Base-by-base conservation (phyloP, 1,140 invertebrate genomes). In the Drosophila parabipectinata region DNA sequence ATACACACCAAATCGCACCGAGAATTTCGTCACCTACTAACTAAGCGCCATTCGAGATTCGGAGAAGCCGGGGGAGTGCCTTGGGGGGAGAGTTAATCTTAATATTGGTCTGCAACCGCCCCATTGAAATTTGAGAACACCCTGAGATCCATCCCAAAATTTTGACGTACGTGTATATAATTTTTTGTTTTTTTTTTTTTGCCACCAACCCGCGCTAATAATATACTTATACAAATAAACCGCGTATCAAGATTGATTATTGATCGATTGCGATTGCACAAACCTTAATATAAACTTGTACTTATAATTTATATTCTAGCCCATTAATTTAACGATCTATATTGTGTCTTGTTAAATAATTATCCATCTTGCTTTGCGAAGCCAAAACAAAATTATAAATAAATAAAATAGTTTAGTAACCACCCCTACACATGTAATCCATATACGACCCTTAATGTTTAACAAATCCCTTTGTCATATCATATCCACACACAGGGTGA, bases 151-250 rank as follows among this genome's bases (percentile, higher is more conserved):
- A 61, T 64, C 54, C 62, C 62, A 87, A 64, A 73, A 77, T 83
- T 87, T 87, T 90, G 88, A 90, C 88, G 88, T 90, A 67, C 84
- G 88, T 90, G 89, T 90, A 90, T 90, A 90, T 90, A 90, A 90
- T 90, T 90, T 90, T 90, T 90, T 79, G 61, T 78, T 26, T 64
- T 61, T n/a, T n/a, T 69, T 69, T 51, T 55, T 50, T 66, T 44
- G 24, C 67, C 44, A 34, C 37, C 47, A 56, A 24, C 58, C 37
- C 48, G 71, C 72, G 57, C 50, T 69, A 53, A 71, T 54, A 77
- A 77, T 68, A 79, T 79, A 73, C 60, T 79, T 69, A 69, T 77
- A 77, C 56, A 80, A 68, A 61, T 54, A 39, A 58, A 55, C 56
- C 52, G 67, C 64, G 64, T 55, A 48, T 68, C 41, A 47, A 71